These are phyloP conservation scores for Pollenia amentaria DNA, from an alignment of 2,888 invertebrate genomes.

Conservation along the genomic window DNA sequence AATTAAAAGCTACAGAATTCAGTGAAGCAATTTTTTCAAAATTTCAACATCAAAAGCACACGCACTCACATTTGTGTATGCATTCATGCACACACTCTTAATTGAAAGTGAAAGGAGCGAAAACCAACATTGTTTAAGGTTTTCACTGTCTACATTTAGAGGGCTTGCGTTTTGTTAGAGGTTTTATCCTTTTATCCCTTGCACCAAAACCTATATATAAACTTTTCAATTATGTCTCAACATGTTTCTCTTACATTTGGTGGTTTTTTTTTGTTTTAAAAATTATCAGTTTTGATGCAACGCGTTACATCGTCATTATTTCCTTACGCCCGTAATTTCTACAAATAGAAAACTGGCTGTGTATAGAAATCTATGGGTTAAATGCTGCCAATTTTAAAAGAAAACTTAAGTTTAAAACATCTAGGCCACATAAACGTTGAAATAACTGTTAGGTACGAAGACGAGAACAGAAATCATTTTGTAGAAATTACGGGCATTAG, in stretches of 20 bases:
- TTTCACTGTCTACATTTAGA: not conserved
- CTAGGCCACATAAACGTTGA: too few species aligned
- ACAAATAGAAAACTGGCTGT: too few species aligned
- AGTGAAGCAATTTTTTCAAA: not conserved
- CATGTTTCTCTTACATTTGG: not conserved
- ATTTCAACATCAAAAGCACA: not conserved
- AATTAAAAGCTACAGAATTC: not conserved
- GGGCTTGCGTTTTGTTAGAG: not conserved
- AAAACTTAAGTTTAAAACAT: too few species aligned
- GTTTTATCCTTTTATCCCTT: not conserved
- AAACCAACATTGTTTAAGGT: not conserved
- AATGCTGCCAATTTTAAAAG: too few species aligned
- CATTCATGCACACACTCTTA: not conserved
- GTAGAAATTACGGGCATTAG: too few species aligned
- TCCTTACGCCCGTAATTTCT: too few species aligned
- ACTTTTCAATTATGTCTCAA: not conserved
- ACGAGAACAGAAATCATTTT: too few species aligned
- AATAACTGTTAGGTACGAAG: too few species aligned
- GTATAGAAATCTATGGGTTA: too few species aligned
- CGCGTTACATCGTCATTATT: too few species aligned
- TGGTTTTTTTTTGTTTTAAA: not conserved
- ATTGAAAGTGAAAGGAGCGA: not conserved
- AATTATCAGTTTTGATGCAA: not conserved
- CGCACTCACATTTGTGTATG: not conserved
- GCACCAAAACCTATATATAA: conserved; percentile 9